Conservation (phyloP, 2,888 invertebrate genomes). For the Drosophila siamana region DNA sequence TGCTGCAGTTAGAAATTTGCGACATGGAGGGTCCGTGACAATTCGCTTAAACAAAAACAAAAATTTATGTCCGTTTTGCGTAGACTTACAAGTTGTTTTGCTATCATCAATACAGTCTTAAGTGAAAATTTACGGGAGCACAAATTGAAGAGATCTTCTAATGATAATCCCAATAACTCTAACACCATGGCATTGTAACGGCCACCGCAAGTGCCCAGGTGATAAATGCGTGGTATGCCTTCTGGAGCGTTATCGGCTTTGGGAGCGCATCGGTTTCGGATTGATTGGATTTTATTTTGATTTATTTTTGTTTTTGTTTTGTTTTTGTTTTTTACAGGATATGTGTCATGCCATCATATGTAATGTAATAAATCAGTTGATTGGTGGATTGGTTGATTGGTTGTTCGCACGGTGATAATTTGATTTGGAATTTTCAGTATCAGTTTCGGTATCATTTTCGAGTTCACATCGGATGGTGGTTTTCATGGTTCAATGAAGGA, state of each 20-base stretch:
- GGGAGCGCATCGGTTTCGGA: constrained; percentile 33
- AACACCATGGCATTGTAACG: constrained; percentile 99
- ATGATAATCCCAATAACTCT: constrained; percentile 99
- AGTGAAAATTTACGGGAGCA: constrained; percentile 99
- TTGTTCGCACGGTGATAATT: constrained; percentile 46
- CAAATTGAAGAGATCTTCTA: constrained; percentile 99
- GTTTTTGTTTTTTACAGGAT: constrained; percentile 30
- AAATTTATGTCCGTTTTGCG: constrained; percentile 19
- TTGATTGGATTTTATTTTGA: constrained; percentile 27
- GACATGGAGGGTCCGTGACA: constrained; percentile 32
- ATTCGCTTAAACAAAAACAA: constrained; percentile 25
- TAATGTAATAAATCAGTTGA: constrained; percentile 56
- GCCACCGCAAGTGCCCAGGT: constrained; percentile 98
- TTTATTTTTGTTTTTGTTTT: neutral
- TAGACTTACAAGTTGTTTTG: constrained; percentile 96
- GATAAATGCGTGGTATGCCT: constrained; percentile 99
- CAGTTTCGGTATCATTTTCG: constrained; percentile 25
- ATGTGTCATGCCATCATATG: constrained; percentile 69
- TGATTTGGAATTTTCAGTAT: constrained; percentile 39
- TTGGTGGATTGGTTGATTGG: constrained; percentile 40
- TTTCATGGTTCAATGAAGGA: constrained; percentile 56
- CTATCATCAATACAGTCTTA: constrained; percentile 99
- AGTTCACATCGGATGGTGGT: constrained; percentile 45
- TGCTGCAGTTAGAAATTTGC: neutral
- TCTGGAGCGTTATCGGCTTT: constrained; percentile 88